These are phyloP conservation scores for Thaumetopoea pityocampa DNA, from an alignment of 1,140 invertebrate species.

Conservation along the genomic window DNA sequence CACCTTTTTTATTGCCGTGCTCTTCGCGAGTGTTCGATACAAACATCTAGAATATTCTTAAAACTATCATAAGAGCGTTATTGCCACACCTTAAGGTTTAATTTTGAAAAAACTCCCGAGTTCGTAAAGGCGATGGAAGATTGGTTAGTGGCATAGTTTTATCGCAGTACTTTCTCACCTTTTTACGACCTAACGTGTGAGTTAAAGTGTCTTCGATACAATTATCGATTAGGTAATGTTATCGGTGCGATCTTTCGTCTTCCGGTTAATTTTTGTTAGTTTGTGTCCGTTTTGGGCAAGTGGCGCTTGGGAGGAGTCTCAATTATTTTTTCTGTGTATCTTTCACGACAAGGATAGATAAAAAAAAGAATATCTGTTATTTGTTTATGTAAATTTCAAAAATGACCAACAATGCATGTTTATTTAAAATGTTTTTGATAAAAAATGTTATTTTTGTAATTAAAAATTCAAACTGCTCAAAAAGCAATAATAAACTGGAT, in stretches of 20 bases:
- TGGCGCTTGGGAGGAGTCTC: slow-evolving; percentile 35
- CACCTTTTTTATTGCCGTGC: slow-evolving; percentile 70
- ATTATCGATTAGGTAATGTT: slow-evolving; percentile 74
- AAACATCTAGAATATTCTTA: slow-evolving; percentile 17
- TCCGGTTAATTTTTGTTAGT: slow-evolving; percentile 69
- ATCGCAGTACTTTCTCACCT: slow-evolving; percentile 71
- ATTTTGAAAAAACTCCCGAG: slow-evolving; percentile 13
- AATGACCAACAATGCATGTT: too few relatives aligned
- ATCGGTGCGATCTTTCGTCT: slow-evolving; percentile 68
- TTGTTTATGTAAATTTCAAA: too few relatives aligned
- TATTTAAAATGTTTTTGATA: too few relatives aligned
- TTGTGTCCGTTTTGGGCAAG: slow-evolving; percentile 51
- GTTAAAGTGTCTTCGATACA: slow-evolving; percentile 69
- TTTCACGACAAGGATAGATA: too few relatives aligned
- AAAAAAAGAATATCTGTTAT: slow-evolving; percentile 13
- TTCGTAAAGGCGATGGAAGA: slow-evolving; percentile 3
- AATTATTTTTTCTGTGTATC: slow-evolving; percentile 39
- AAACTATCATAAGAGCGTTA: slow-evolving; percentile 19
- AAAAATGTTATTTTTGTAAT: too few relatives aligned
- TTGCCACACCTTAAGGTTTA: slow-evolving; percentile 20
- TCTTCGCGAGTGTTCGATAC: slow-evolving; percentile 61
- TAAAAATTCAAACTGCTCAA: too few relatives aligned
- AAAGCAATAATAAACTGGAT: too few relatives aligned
- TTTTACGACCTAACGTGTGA: slow-evolving; percentile 68
- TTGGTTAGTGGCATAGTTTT: slow-evolving; percentile 49